These are phyloP conservation scores for Synergus japonicus DNA, from an alignment of 2,888 invertebrate species.

Conservation along the genomic window DNA sequence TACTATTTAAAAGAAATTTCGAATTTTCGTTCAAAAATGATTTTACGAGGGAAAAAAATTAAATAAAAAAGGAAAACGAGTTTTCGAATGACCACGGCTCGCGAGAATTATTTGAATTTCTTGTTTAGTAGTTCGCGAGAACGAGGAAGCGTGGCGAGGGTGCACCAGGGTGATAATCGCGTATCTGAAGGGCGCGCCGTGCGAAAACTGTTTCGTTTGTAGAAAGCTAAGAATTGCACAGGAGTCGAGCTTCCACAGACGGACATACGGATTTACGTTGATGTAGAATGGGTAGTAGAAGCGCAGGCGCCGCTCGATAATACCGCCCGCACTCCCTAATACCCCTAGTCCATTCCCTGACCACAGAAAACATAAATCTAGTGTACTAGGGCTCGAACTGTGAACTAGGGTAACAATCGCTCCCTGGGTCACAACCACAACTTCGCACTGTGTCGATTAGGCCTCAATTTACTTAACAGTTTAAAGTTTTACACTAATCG, in stretches of 20 bases:
- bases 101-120: neutral
- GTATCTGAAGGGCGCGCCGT: conserved; percentile 48
- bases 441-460: conserved; percentile 8
- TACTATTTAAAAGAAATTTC: neutral
- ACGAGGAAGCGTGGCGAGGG: conserved; percentile 2
- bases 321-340: conserved; percentile 2
- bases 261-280: conserved; percentile 18
- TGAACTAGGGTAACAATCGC: conserved; percentile 36
- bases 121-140: neutral
- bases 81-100: conserved; percentile 21
- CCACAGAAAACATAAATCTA: conserved; percentile 31
- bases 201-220: conserved; percentile 45
- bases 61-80: neutral
- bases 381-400: conserved; percentile 38
- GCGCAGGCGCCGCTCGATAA: conserved; percentile 52
- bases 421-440: conserved; percentile 37
- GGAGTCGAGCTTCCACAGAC: conserved; percentile 23
- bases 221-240: conserved; percentile 35
- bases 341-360: neutral
- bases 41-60: neutral
- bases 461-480: neutral
- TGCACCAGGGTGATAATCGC: conserved; percentile 42
- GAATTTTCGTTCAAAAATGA: neutral
- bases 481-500: neutral
- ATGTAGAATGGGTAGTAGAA: conserved; percentile 30